Evolutionary conservation across 2,888 invertebrate species (phyloP).

Genomic region (Hirtodrosophila cameraria): DNA sequence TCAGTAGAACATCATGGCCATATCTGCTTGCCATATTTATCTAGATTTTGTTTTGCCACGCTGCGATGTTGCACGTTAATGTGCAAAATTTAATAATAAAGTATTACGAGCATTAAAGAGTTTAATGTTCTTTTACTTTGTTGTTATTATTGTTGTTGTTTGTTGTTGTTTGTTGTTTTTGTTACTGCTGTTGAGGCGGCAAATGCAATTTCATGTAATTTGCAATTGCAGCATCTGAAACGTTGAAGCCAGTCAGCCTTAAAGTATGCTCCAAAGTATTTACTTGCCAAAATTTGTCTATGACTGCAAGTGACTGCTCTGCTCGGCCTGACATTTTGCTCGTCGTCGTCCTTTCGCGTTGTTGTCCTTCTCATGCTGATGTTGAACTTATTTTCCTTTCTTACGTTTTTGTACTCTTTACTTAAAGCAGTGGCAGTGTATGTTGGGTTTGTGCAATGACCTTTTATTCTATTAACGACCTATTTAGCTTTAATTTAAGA

Average conservation of each 20-base stretch:
- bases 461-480: too few species aligned
- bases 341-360: too few species aligned
- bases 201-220: conserved; percentile 50
- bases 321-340: conserved; percentile 22
- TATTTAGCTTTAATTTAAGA: too few species aligned
- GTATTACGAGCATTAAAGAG: conserved; percentile 74
- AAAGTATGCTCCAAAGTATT: conserved; percentile 58
- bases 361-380: conserved; percentile 36
- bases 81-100: conserved; percentile 78
- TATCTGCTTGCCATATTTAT: conserved; percentile 70
- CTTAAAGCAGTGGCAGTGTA: too few species aligned
- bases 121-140: conserved; percentile 53
- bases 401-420: conserved; percentile 4
- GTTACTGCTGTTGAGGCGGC: conserved; percentile 25
- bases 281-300: conserved; percentile 59
- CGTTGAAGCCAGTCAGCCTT: conserved; percentile 29
- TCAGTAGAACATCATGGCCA: conserved; percentile 18
- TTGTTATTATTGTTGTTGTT: conserved; percentile 11
- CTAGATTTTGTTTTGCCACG: conserved; percentile 74
- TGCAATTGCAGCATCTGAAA: conserved; percentile 29
- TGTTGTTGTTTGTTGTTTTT: conserved; percentile 4
- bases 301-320: conserved; percentile 67
- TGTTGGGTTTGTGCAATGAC: too few species aligned
- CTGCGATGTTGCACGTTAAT: conserved; percentile 59
- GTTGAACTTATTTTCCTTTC: conserved; percentile 25